These are phyloP conservation scores for Macrosiphum euphorbiae DNA, from an alignment of 2,888 invertebrate genomes.

Conservation along the genomic window DNA sequence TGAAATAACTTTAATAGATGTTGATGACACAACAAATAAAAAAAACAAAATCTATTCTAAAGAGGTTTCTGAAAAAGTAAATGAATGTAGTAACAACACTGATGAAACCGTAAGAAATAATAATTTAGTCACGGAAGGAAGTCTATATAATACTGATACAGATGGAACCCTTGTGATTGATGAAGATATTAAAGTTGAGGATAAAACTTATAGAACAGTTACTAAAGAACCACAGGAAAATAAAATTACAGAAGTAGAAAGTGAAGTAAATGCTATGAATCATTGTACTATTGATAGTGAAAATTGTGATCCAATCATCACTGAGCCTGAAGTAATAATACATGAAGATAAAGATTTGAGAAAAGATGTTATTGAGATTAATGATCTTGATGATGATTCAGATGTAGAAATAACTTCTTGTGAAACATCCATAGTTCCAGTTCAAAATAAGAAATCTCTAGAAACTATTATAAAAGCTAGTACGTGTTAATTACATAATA, in stretches of 20 bases:
- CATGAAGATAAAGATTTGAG: not conserved
- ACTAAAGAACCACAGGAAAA: not conserved
- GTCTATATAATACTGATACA: not conserved
- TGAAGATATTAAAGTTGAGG: not conserved
- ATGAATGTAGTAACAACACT: not conserved
- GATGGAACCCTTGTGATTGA: constrained; percentile 11
- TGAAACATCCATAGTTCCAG: not conserved
- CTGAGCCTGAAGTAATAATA: constrained; percentile 12
- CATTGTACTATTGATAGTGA: not conserved
- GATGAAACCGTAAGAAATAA: not conserved
- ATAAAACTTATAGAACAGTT: not conserved
- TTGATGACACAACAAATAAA: not conserved
- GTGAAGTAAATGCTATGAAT: not conserved
- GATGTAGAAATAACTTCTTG: constrained; percentile 53
- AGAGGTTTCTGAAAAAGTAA: not conserved
- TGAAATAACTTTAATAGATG: not conserved
- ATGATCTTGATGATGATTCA: constrained; percentile 50
- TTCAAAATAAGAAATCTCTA: constrained; percentile 11
- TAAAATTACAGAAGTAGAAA: not conserved
- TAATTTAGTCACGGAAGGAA: not conserved
- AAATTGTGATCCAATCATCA: not conserved
- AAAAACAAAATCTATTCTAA: not conserved
- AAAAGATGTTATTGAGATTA: constrained; percentile 26
- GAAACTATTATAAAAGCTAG: constrained; percentile 38
- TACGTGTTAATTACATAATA: not conserved